Conservation (phyloP, 2,113 vertebrate genomes). For the Enhydra lutris region DNA sequence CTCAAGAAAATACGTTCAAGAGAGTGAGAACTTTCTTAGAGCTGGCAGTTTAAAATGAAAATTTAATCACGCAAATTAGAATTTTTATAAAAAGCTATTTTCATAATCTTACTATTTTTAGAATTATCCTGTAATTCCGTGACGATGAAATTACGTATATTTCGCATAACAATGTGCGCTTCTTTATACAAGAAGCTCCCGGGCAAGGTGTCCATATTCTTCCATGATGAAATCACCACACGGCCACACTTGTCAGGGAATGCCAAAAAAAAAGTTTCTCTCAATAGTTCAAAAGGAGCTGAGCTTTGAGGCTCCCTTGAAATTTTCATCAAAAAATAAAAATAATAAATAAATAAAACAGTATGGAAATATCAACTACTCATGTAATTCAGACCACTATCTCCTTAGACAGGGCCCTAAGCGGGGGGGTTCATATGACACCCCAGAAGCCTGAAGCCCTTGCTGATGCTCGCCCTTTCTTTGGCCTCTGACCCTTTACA, state of each 20-base stretch:
- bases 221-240: neutral
- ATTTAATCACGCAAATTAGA: neutral
- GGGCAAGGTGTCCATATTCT: neutral
- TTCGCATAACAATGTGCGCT: neutral
- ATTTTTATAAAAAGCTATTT: neutral
- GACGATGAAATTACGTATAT: neutral
- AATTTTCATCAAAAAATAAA: neutral
- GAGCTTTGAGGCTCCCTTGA: neutral
- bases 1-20: neutral
- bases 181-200: neutral
- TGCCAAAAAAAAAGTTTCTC: neutral
- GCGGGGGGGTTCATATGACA: fast-evolving
- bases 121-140: neutral
- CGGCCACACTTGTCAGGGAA: neutral
- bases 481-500: neutral
- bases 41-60: neutral
- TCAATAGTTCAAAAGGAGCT: neutral
- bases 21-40: neutral
- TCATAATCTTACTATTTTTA: neutral
- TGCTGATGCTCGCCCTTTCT: fast-evolving
- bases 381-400: neutral
- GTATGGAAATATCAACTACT: neutral
- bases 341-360: neutral
- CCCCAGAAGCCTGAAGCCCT: fast-evolving
- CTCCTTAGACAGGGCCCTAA: neutral